These are phyloP conservation scores for Ascaphus truei DNA, from an alignment of 2,113 vertebrate genomes.

Conservation along the genomic window DNA sequence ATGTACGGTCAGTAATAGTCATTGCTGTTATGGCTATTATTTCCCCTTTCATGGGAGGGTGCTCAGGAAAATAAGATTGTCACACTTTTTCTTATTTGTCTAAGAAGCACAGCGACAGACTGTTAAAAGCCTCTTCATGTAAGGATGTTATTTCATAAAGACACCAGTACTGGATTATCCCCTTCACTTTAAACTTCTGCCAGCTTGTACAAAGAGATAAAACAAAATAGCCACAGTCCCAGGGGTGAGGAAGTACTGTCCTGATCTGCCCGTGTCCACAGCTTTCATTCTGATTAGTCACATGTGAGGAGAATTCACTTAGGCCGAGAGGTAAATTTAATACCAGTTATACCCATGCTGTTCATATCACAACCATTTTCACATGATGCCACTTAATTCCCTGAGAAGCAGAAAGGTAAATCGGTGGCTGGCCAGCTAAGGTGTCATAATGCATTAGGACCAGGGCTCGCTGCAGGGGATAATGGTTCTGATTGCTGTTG, in stretches of 20 bases:
- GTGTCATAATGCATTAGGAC: conserved; percentile 86
- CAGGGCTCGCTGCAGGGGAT: conserved; percentile 82
- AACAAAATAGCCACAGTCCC: conserved; percentile 85
- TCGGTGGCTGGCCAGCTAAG: conserved; percentile 75
- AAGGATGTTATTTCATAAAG: conserved; percentile 84
- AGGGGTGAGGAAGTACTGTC: conserved; percentile 75
- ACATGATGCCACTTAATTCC: conserved; percentile 95
- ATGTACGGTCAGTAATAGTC: conserved; percentile 70
- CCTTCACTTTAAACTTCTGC: conserved; percentile 83
- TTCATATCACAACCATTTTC: conserved; percentile 95
- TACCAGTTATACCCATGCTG: conserved; percentile 93
- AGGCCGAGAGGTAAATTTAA: conserved; percentile 86
- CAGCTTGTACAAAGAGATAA: conserved; percentile 82
- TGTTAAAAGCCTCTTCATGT: conserved; percentile 86
- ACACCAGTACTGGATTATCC: conserved; percentile 81
- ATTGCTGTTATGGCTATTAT: conserved; percentile 69
- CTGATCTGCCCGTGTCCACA: conserved; percentile 80
- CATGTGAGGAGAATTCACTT: conserved; percentile 92
- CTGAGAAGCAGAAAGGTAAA: conserved; percentile 86
- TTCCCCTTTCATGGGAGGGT: conserved; percentile 75
- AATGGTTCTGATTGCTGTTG: conserved; percentile 90
- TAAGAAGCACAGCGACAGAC: conserved; percentile 68
- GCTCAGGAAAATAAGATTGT: conserved; percentile 79
- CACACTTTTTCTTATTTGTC: conserved; percentile 64
- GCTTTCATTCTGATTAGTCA: conserved; percentile 96